phyloP scores from a whole-genome alignment of 23 tunicate species.

The Clavelina lepadiformis region DNA sequence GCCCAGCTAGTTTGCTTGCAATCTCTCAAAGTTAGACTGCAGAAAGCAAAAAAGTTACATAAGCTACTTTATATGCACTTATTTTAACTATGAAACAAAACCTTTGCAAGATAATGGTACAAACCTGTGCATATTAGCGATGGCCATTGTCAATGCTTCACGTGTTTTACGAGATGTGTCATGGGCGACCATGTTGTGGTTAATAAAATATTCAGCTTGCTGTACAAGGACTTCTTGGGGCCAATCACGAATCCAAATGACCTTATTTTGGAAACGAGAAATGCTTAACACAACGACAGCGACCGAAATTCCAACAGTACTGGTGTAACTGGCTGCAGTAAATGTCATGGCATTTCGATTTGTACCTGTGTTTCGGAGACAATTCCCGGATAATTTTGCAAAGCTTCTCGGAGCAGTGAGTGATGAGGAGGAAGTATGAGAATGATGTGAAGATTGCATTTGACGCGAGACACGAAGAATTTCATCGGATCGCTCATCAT shows the following conservation, averaged over 20 bases:
- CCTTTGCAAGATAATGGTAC: no score
- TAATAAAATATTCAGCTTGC: slow-evolving; percentile 89
- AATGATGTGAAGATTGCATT: slow-evolving; percentile 79
- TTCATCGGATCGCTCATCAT: slow-evolving; percentile 96
- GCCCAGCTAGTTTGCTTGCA: slow-evolving; percentile 87
- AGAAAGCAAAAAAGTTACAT: no score
- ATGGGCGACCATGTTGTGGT: slow-evolving; percentile 78
- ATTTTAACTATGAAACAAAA: no score
- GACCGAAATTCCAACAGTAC: neutral
- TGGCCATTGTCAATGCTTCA: slow-evolving; percentile 87
- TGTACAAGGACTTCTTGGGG: slow-evolving; percentile 88
- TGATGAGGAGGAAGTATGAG: slow-evolving; percentile 87
- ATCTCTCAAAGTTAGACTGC: slow-evolving; percentile 75
- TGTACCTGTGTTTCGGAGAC: slow-evolving; percentile 78
- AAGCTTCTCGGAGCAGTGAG: slow-evolving; percentile 62
- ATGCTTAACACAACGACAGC: neutral
- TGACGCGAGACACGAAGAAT: slow-evolving; percentile 82
- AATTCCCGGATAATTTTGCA: slow-evolving; percentile 71
- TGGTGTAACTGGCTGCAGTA: neutral
- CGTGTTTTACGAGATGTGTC: slow-evolving; percentile 63
- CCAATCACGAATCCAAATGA: slow-evolving; percentile 95
- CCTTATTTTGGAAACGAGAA: slow-evolving; percentile 8
- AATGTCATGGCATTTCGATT: neutral
- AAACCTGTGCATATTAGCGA: slow-evolving; percentile 96
- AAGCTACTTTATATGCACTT: no score